Conservation (phyloP, 2,888 invertebrate species). For the Darwinula stevensoni region DNA sequence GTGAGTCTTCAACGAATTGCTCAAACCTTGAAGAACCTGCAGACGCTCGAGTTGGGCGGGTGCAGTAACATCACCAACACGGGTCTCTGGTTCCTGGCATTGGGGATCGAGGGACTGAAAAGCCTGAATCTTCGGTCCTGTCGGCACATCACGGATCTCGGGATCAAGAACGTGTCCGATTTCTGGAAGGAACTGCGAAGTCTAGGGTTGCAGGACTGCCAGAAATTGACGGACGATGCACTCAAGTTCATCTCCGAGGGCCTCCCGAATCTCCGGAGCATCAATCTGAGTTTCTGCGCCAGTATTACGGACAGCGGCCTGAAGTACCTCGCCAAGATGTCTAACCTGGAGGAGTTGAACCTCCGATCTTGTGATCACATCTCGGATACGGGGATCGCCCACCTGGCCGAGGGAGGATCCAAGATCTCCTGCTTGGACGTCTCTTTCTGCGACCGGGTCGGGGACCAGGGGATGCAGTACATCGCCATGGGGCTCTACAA, state of each 20-base stretch:
- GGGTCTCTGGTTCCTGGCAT: slow-evolving; percentile 53
- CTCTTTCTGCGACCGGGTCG: slow-evolving; percentile 83
- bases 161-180: slow-evolving; percentile 40
- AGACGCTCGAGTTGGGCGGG: slow-evolving; percentile 62
- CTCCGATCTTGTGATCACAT: slow-evolving; percentile 77
- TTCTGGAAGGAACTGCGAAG: slow-evolving; percentile 27
- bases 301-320: slow-evolving; percentile 77
- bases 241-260: slow-evolving; percentile 55
- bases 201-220: slow-evolving; percentile 75
- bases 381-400: slow-evolving; percentile 67
- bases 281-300: slow-evolving; percentile 79
- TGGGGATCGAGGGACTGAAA: slow-evolving; percentile 54
- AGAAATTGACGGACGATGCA: slow-evolving; percentile 68
- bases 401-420: slow-evolving; percentile 62
- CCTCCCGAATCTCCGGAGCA: slow-evolving; percentile 40
- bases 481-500: slow-evolving; percentile 67
- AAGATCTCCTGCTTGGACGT: slow-evolving; percentile 56
- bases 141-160: slow-evolving; percentile 68
- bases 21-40: slow-evolving; percentile 27
- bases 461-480: slow-evolving; percentile 60
- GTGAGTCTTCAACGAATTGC: slow-evolving; percentile 45
- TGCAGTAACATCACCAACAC: slow-evolving; percentile 72
- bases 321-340: slow-evolving; percentile 56
- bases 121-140: slow-evolving; percentile 65
- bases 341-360: slow-evolving; percentile 53